These are phyloP conservation scores for Drosophila ezoana DNA, from an alignment of 2,888 invertebrate genomes.

Conservation along the genomic window DNA sequence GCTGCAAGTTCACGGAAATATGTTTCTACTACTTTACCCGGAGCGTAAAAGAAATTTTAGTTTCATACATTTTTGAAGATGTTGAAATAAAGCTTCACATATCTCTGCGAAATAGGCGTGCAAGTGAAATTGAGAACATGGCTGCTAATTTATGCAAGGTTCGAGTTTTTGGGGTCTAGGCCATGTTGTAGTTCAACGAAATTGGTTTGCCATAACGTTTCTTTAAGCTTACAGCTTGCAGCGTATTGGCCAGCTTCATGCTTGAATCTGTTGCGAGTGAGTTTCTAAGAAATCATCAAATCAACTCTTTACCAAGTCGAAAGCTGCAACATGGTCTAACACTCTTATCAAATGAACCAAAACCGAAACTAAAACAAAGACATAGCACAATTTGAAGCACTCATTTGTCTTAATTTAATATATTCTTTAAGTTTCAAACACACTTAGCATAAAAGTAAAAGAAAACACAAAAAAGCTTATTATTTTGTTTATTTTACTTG, in stretches of 20 bases:
- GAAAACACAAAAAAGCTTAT: conserved; percentile 8
- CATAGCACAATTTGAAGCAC: conserved; percentile 29
- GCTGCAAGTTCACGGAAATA: neutral
- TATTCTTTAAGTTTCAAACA: conserved; percentile 11
- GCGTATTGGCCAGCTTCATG: no score
- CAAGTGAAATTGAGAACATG: conserved; percentile 1
- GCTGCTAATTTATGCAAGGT: neutral
- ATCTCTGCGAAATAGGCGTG: neutral
- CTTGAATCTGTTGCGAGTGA: conserved; percentile 6
- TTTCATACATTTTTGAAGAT: neutral
- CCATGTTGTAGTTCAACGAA: conserved; percentile 1
- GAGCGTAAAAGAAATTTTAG: neutral
- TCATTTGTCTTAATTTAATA: conserved; percentile 20
- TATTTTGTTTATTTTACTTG: conserved; percentile 26
- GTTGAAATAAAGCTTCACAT: no score
- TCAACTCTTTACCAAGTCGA: neutral
- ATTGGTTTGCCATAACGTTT: neutral
- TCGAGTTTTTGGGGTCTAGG: conserved; percentile 4
- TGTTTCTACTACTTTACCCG: neutral
- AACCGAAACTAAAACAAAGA: conserved; percentile 10
- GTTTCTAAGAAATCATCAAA: neutral
- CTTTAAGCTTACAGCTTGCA: no score
- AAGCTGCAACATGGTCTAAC: conserved; percentile 4
- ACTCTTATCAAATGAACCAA: neutral
- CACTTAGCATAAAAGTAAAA: conserved; percentile 21